A percentile compares a stretch with the other conserved stretches of the same genome.
Evolutionary conservation across 2,797 vertebrate genomes (phyloP).

Genomic region (Leptatherina wallacei): DNA sequence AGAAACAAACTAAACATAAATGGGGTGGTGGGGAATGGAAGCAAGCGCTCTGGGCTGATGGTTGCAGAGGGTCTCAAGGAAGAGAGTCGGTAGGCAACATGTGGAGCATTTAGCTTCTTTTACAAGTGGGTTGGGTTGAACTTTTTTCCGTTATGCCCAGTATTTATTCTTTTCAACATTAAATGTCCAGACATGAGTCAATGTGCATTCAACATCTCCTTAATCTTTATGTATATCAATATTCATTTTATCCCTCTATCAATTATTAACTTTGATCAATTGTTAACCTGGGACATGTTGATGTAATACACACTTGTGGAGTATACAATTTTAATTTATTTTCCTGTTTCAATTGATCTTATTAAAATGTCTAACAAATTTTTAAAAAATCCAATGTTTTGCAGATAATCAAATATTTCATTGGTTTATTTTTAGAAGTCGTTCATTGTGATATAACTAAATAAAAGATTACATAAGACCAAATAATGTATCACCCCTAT

Average conservation of each 20-base stretch:
- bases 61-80: constrained; percentile 13
- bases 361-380: neutral
- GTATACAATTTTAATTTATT: neutral
- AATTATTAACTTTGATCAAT: too few species aligned
- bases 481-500: neutral
- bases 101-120: neutral
- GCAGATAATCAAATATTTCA: neutral
- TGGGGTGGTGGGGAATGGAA: neutral
- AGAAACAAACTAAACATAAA: neutral
- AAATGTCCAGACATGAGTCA: neutral
- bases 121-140: too few species aligned
- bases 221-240: too few species aligned
- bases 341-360: neutral
- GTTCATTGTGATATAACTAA: neutral
- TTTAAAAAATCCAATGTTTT: neutral
- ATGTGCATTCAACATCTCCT: neutral
- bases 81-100: neutral
- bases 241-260: too few species aligned
- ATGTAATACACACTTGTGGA: too few species aligned
- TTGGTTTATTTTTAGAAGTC: neutral
- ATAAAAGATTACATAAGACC: neutral
- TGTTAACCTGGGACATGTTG: too few species aligned
- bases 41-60: constrained; percentile 44
- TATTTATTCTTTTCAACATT: neutral
- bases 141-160: too few species aligned